Percentiles rank a stretch among this genome's conserved stretches.
Conservation (phyloP, 2,888 invertebrate species). For the Tachina fera region DNA sequence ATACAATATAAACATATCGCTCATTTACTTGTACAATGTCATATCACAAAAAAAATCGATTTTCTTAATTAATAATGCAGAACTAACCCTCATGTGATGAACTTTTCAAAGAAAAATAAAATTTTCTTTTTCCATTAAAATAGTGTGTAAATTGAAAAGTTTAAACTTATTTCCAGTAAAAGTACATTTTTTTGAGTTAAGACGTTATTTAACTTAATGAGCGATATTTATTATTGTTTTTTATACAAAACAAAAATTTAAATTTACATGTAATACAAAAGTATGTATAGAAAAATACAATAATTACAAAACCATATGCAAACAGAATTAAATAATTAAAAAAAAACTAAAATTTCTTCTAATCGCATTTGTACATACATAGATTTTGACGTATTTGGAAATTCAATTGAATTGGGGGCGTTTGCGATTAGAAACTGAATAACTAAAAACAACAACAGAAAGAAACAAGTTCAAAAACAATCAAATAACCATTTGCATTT, state of each 20-base stretch:
- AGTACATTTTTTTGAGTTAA: too few species aligned
- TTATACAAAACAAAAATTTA: neutral
- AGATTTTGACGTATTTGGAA: slow-evolving; percentile 56
- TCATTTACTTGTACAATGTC: too few species aligned
- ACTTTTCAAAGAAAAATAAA: too few species aligned
- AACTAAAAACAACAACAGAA: slow-evolving; percentile 20
- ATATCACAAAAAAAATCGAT: too few species aligned
- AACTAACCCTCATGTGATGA: too few species aligned
- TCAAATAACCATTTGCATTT: slow-evolving; percentile 2
- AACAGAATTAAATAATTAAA: slow-evolving; percentile 28
- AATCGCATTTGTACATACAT: slow-evolving; percentile 11
- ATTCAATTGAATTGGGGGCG: slow-evolving; percentile 69
- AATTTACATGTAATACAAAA: neutral
- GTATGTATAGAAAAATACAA: slow-evolving; percentile 32
- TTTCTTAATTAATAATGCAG: too few species aligned
- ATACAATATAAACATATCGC: too few species aligned
- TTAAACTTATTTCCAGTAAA: too few species aligned
- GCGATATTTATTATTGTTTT: too few species aligned
- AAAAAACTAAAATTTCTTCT: slow-evolving; percentile 7
- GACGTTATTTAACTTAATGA: too few species aligned
- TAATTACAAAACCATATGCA: slow-evolving; percentile 29
- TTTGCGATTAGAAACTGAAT: slow-evolving; percentile 66
- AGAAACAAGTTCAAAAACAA: slow-evolving; percentile 55
- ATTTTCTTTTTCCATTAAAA: too few species aligned
- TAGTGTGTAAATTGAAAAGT: too few species aligned